Evolutionary conservation across 2,888 invertebrate species (phyloP), one percentile per base, ranked within the genome.

Genomic region (Polylopha cassiicola): DNA sequence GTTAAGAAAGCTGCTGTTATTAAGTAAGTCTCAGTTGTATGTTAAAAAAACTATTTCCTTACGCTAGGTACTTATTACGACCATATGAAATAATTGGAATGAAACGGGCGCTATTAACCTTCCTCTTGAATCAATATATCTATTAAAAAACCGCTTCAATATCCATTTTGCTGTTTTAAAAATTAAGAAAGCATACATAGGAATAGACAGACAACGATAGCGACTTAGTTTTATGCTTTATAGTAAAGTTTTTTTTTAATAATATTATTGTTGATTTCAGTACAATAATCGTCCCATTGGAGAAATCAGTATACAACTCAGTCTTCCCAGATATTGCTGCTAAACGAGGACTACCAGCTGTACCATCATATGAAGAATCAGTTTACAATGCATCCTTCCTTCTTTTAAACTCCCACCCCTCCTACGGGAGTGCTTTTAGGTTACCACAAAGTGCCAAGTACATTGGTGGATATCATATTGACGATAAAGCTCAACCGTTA

Each of bases 341-440:
- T 1, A 64, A 61, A 13, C 57, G 71, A 41, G 72, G 68, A 2
- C 47, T 71, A 0, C 33, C 48, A 0, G n/a, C n/a, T n/a, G 36
- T 76, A 24, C 70, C 78, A 1, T 45, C 68, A 0, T 77, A 66
- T 21, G 54, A 61, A 2, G 71, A 74, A 8, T 66, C 60, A 0
- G 43, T 58, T 0, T 67, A 68, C 43, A 70, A 66, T 7, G 71
- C 44, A 2, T 71, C 70, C 0, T 22, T 71, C 3, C 47, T 71
- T 43, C 50, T 76, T 0, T 21, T 65, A 0, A 75, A 73, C 36
- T 67, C 74, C 0, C 73, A 77, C 33, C 66, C 66, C 0, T 65
- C 73, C 0, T 34, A 66, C 2, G 72, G 75, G 1, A 52, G 53
- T 2, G 47, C 74, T 0, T 54, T 48, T 8, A 58, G 53, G 8